Evolutionary conservation across 2,797 vertebrate genomes (phyloP).

Genomic region (Lepus townsendii): DNA sequence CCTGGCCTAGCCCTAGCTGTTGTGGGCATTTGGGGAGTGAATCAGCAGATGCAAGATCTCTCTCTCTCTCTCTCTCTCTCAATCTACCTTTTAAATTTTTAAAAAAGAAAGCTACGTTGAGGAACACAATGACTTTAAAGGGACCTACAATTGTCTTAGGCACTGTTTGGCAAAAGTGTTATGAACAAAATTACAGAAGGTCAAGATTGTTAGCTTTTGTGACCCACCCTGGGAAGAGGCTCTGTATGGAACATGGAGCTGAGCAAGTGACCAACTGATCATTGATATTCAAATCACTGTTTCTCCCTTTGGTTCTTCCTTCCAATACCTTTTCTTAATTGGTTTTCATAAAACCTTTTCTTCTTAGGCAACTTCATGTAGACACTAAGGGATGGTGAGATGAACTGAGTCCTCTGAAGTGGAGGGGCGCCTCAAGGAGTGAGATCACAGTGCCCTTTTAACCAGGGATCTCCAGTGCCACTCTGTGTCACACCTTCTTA

Average conservation of each 20-base stretch:
- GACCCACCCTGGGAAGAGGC: background rate
- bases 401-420: background rate
- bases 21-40: too few relatives aligned
- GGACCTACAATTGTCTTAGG: background rate
- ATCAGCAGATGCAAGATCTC: too few relatives aligned
- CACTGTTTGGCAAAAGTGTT: background rate
- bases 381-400: background rate
- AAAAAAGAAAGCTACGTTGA: background rate
- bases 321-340: background rate
- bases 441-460: background rate
- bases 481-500: background rate
- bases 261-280: background rate
- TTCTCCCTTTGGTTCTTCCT: background rate
- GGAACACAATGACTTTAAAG: background rate
- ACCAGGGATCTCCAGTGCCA: background rate
- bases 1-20: too few relatives aligned
- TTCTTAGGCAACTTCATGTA: background rate
- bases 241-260: background rate
- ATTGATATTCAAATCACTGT: rapidly evolving
- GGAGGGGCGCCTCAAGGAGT: background rate
- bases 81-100: too few relatives aligned
- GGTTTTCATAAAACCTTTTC: background rate
- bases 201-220: background rate
- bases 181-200: background rate
- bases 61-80: too few relatives aligned